Percentiles rank a stretch among this genome's conserved stretches.
Evolutionary conservation across 2,113 vertebrate species (phyloP).

Genomic region (Dendropsophus ebraccatus): DNA sequence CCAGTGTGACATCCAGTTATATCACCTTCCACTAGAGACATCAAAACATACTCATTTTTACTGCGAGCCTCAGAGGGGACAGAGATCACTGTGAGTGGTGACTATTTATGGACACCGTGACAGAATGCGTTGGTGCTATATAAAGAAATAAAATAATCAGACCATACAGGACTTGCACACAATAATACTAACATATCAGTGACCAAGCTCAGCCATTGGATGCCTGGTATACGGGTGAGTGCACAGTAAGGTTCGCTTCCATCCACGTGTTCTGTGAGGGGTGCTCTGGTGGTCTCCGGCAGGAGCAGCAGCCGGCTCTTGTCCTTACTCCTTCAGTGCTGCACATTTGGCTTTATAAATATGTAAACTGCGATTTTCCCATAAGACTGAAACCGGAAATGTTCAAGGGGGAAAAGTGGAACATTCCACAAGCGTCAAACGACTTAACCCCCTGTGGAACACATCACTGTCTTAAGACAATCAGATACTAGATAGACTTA

Average conservation of each 20-base stretch:
- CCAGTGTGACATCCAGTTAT: too few species aligned
- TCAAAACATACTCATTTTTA: too few species aligned
- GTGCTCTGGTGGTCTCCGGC: neutral
- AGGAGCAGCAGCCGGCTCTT: neutral
- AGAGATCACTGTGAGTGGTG: too few species aligned
- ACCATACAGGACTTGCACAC: neutral
- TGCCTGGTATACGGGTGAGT: too few species aligned
- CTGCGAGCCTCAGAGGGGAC: too few species aligned
- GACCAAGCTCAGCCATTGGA: too few species aligned
- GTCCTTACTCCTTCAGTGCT: neutral
- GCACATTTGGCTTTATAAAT: slow-evolving; percentile 26
- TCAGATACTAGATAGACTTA: neutral
- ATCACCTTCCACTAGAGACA: too few species aligned
- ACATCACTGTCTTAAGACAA: neutral
- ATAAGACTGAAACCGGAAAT: slow-evolving; percentile 21
- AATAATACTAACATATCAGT: too few species aligned
- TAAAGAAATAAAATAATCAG: neutral
- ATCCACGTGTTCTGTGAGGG: too few species aligned
- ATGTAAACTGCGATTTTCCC: slow-evolving; percentile 41
- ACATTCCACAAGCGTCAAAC: slow-evolving; percentile 13
- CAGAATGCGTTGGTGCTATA: too few species aligned
- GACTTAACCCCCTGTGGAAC: neutral
- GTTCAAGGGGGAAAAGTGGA: slow-evolving; percentile 29
- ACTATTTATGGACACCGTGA: too few species aligned
- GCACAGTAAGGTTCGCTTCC: too few species aligned